Percentiles rank a stretch among this genome's conserved stretches.
These are phyloP conservation scores for Ceramica pisi DNA, from an alignment of 2,888 invertebrate species.

Conservation along the genomic window DNA sequence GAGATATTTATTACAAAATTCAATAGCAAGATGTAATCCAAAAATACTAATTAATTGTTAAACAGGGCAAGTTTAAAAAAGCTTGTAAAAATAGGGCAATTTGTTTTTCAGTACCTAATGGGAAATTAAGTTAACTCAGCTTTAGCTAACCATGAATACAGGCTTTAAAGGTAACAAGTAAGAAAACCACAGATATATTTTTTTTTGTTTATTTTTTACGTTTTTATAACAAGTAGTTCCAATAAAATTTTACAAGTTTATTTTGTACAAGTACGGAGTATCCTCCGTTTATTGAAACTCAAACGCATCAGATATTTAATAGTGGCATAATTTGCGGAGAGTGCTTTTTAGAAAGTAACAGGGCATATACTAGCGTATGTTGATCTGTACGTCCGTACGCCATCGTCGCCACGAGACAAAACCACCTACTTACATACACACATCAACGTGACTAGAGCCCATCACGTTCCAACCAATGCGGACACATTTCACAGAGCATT, in stretches of 20 bases:
- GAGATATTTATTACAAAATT: no score
- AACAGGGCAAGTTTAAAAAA: no score
- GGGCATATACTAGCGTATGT: conserved; percentile 65
- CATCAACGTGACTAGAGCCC: conserved; percentile 64
- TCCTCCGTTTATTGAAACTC: conserved; percentile 81
- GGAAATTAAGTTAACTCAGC: neutral
- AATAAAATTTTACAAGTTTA: conserved; percentile 89
- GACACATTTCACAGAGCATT: conserved; percentile 2
- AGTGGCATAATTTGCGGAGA: conserved; percentile 73
- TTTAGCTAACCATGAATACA: neutral
- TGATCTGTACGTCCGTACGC: conserved; percentile 84
- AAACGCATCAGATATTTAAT: conserved; percentile 80
- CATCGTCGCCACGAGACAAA: conserved; percentile 75
- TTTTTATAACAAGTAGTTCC: conserved; percentile 90
- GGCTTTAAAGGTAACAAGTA: conserved; percentile 1
- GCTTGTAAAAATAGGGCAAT: no score
- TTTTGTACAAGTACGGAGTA: conserved; percentile 88
- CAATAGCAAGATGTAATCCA: no score
- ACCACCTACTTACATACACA: conserved; percentile 60
- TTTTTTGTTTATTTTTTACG: conserved; percentile 77
- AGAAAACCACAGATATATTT: conserved; percentile 66
- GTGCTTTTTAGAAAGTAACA: conserved; percentile 71
- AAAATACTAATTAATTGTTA: no score
- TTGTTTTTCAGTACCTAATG: neutral
- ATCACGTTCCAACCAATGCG: conserved; percentile 64